Conservation (phyloP, 2,797 vertebrate species). For the Poecilia gillii region DNA sequence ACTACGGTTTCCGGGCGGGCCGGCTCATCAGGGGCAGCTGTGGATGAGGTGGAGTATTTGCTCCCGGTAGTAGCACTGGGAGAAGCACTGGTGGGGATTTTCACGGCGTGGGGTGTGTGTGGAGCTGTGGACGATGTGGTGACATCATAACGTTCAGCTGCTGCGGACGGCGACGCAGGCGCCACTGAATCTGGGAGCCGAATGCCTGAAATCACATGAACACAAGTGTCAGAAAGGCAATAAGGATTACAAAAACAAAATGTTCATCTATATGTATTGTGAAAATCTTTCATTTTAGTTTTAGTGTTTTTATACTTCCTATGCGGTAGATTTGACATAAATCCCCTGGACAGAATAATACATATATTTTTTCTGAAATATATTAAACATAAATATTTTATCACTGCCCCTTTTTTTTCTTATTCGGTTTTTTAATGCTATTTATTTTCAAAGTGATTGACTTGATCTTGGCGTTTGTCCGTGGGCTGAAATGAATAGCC, state of each 20-base stretch:
- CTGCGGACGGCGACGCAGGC: constrained; percentile 53
- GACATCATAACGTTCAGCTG: constrained; percentile 55
- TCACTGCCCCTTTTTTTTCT: neutral
- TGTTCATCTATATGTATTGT: neutral
- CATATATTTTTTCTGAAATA: neutral
- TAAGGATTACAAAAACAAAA: neutral
- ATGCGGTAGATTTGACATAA: neutral
- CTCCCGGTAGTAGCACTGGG: constrained; percentile 1
- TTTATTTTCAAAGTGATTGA: neutral
- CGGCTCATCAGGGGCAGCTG: constrained; percentile 12
- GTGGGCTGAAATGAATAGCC: neutral
- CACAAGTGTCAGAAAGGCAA: constrained; percentile 49
- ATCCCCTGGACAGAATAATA: neutral
- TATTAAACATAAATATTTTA: neutral
- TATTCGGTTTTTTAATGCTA: neutral
- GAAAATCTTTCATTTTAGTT: neutral
- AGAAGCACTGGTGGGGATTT: constrained; percentile 22
- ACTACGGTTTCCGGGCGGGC: constrained; percentile 8
- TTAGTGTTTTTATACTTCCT: neutral
- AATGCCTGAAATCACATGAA: constrained; percentile 83
- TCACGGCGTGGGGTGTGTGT: constrained; percentile 14
- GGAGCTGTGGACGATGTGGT: constrained; percentile 14
- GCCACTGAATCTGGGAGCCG: constrained; percentile 71
- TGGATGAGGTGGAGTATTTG: constrained; percentile 27
- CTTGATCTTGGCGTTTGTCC: neutral